Evolutionary conservation across 2,113 vertebrate genomes (phyloP), one percentile per base, ranked within the genome.

Genomic region (Anoura caudifer): DNA sequence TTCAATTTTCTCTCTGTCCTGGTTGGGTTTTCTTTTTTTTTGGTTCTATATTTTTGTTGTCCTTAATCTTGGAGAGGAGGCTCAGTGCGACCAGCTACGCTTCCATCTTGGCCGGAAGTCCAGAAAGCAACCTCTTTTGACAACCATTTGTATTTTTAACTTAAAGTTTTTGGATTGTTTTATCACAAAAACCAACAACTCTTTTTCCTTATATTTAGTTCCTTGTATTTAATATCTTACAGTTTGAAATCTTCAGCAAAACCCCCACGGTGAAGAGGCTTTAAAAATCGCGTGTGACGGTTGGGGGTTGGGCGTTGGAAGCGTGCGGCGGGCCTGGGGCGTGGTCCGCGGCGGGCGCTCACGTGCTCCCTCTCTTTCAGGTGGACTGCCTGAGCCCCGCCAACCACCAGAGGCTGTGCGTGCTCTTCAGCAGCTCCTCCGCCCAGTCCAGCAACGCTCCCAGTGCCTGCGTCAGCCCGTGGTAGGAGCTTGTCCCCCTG

Each of bases 351-450:
- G 41, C 50, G 54, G 3, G 20, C 50, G 75, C 95, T 97, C 82
- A 65, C 45, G 7, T 28, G 47, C 95, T 73, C 31, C 98, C 96
- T 97, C 95, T 97, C 72, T 98, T 96, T 6, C 98, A 99, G 99
- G 98, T 99, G 98, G 99, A 99, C 98, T 99, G 99, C 87, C 98
- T 99, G 97, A 99, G 98, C 96, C 99, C 99, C 8, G 96, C 98
- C 91, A 99, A 99, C 98, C 99, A 99, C 95, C 99, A 99, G 98
- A 98, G 99, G 56, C 99, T 99, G 7, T 99, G 99, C 14, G 99
- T 99, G 82, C 99, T 99, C 97, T 99, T 99, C 98, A 99, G 99
- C 98, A 99, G 99, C 96, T 99, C 99, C 3, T 99, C 99, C 1
- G 97, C 99, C 75, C 99, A 99, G 94, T 99, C 99, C 97, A 99